Percentiles rank a stretch among this genome's conserved stretches.
These are phyloP conservation scores for Bathynomus jamesi DNA, from an alignment of 1,140 invertebrate genomes.

Conservation along the genomic window DNA sequence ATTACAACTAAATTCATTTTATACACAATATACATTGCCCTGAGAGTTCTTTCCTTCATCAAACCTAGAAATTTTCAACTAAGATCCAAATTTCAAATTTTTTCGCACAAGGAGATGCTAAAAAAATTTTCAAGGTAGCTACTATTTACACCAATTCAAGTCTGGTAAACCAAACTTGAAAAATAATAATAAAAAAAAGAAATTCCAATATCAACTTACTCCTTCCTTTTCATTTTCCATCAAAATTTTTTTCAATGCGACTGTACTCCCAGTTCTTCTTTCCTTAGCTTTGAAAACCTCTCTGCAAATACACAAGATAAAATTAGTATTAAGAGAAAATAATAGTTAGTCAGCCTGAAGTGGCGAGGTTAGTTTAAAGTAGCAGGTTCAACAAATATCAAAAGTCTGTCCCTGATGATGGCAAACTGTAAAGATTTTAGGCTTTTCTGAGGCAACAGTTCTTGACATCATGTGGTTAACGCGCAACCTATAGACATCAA, in stretches of 20 bases:
- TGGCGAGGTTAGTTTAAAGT: too few relatives aligned
- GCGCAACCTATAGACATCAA: too few relatives aligned
- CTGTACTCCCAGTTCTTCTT: constrained; percentile 63
- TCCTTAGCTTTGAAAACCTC: constrained; percentile 96
- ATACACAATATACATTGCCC: too few relatives aligned
- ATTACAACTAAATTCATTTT: too few relatives aligned
- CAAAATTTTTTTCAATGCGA: constrained; percentile 89
- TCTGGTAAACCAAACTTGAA: neutral
- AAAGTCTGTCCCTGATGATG: too few relatives aligned
- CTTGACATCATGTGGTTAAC: too few relatives aligned
- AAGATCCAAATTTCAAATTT: neutral
- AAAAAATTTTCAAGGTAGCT: neutral
- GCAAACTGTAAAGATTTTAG: too few relatives aligned
- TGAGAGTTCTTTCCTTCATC: too few relatives aligned
- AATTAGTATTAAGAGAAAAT: neutral
- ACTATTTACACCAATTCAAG: neutral
- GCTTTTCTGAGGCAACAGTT: too few relatives aligned
- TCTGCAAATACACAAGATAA: constrained; percentile 41
- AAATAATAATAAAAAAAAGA: neutral
- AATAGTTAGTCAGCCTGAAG: too few relatives aligned
- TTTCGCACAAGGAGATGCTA: neutral
- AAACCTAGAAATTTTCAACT: too few relatives aligned
- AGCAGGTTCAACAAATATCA: too few relatives aligned
- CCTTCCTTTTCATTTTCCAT: constrained; percentile 99
- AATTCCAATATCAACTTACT: constrained; percentile 38